Conservation (phyloP, 2,113 vertebrate species). For the Pteropus alecto region DNA sequence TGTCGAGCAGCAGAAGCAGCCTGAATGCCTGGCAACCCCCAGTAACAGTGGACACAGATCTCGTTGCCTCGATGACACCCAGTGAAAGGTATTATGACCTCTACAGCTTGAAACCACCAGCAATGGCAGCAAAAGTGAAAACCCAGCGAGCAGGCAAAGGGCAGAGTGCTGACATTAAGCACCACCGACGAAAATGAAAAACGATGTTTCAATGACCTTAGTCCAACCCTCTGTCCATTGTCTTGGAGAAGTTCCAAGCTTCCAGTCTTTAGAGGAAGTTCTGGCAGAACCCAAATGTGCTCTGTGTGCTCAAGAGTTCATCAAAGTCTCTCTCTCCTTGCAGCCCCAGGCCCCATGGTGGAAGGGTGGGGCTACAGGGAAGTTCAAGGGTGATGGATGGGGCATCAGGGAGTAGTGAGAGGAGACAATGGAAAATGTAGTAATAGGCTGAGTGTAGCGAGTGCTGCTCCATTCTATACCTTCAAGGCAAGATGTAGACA, state of each 20-base stretch:
- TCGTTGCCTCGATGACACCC: not conserved
- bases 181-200: conserved; percentile 60
- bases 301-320: not conserved
- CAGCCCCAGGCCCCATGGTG: fast-evolving
- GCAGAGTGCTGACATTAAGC: not conserved
- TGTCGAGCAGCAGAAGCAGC: not conserved
- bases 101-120: conserved; percentile 46
- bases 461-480: not conserved
- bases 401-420: not conserved
- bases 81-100: conserved; percentile 55
- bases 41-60: not conserved
- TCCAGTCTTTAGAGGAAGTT: not conserved
- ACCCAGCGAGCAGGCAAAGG: not conserved
- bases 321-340: not conserved
- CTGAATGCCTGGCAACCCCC: not conserved
- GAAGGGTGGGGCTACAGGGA: not conserved
- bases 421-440: not conserved
- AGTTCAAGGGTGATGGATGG: not conserved
- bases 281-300: not conserved
- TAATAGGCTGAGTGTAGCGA: not conserved
- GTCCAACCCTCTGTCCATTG: not conserved
- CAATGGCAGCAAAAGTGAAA: conserved; percentile 34
- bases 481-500: not conserved
- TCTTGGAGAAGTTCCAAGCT: conserved; percentile 66
- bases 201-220: conserved; percentile 39